Conservation (phyloP, 2,113 vertebrate genomes). For the Psephotus haematonotus region DNA sequence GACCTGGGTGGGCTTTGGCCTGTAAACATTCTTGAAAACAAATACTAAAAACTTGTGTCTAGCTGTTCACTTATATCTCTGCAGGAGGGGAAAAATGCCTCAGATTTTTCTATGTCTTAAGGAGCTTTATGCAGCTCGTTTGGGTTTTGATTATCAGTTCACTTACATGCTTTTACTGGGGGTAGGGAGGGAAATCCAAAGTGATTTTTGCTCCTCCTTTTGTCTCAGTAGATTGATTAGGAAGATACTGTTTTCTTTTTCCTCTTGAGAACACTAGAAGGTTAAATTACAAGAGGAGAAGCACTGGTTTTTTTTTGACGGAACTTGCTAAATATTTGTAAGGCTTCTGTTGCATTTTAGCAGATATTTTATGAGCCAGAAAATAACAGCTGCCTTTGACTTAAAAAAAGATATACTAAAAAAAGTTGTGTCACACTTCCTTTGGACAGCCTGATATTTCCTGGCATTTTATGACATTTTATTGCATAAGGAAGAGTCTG, state of each 20-base stretch:
- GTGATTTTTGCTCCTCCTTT: not conserved
- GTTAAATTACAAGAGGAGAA: slow-evolving; percentile 9
- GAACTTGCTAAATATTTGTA: slow-evolving; percentile 55
- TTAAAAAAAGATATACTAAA: not conserved
- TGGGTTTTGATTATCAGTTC: not conserved
- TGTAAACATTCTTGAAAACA: not conserved
- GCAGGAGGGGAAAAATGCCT: not conserved
- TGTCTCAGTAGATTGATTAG: slow-evolving; percentile 13
- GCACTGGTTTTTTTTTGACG: not conserved
- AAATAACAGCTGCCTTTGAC: slow-evolving; percentile 64
- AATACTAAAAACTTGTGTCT: not conserved
- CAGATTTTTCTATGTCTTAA: not conserved
- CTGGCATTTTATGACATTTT: slow-evolving; percentile 35
- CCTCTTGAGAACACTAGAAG: slow-evolving; percentile 21
- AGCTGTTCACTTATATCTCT: not conserved
- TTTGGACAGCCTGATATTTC: slow-evolving; percentile 32
- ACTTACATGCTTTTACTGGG: not conserved
- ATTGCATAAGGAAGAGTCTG: slow-evolving; percentile 6
- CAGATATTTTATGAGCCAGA: slow-evolving; percentile 55
- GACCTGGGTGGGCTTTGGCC: not conserved
- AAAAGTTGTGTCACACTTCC: slow-evolving; percentile 47
- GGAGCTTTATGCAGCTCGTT: not conserved
- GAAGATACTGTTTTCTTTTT: slow-evolving; percentile 45
- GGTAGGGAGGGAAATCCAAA: fast-evolving
- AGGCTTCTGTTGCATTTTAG: slow-evolving; percentile 54